phyloP scores from a whole-genome alignment of 1,140 invertebrate genomes.

The Papilio helenus region DNA sequence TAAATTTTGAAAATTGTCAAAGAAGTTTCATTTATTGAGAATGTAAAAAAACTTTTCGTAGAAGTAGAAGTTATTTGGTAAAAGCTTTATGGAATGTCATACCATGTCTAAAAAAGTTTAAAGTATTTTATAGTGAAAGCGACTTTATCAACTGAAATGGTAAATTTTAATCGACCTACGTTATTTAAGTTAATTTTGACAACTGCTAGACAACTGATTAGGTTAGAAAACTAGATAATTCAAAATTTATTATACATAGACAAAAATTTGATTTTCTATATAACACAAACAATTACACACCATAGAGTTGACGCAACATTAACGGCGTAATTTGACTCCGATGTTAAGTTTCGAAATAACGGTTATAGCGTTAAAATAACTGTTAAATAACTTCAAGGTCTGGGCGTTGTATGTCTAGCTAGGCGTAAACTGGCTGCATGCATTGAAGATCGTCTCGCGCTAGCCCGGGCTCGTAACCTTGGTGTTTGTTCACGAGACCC shows the following conservation, averaged over 20 bases:
- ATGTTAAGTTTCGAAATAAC: not conserved
- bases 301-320: no score
- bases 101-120: not conserved
- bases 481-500: slow-evolving; percentile 4
- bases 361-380: not conserved
- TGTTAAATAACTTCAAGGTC: not conserved
- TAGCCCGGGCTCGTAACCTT: slow-evolving; percentile 40
- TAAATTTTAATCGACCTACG: not conserved
- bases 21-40: not conserved
- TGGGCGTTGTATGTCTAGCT: slow-evolving; percentile 53
- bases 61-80: not conserved
- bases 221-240: not conserved
- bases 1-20: no score
- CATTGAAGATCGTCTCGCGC: slow-evolving; percentile 68
- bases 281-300: no score
- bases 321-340: no score
- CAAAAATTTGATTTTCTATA: not conserved
- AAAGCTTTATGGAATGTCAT: slow-evolving; percentile 8
- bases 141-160: not conserved
- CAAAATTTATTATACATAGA: not conserved
- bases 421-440: slow-evolving; percentile 66
- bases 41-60: not conserved
- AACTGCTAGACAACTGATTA: not conserved
- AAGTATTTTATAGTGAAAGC: not conserved
- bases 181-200: not conserved